phyloP scores from a whole-genome alignment of 2,888 invertebrate genomes.

The Aspidiotus rigidus region DNA sequence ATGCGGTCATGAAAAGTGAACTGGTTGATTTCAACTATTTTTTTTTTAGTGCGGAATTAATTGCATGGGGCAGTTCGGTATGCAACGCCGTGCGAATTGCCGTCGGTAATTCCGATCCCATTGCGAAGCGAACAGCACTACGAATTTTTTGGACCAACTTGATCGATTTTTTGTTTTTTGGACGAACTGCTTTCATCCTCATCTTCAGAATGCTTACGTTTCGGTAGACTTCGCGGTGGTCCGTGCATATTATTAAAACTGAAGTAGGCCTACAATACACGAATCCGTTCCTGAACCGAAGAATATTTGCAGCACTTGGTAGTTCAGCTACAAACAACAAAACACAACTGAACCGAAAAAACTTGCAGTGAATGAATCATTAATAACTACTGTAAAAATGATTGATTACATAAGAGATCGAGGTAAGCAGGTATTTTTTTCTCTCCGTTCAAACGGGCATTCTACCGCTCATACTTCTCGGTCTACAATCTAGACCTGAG shows the following conservation, averaged over 20 bases:
- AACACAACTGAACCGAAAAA: conserved; percentile 10
- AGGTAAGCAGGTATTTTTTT: conserved; percentile 13
- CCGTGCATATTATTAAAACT: conserved; percentile 5
- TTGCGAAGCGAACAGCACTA: too few relatives aligned
- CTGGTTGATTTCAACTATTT: too few relatives aligned
- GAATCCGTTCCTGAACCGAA: conserved; percentile 3
- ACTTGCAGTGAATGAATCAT: conserved; percentile 13
- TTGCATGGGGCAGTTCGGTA: too few relatives aligned
- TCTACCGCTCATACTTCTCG: too few relatives aligned
- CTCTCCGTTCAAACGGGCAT: too few relatives aligned
- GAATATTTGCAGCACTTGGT: conserved; percentile 7
- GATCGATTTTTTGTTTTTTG: conserved; percentile 7
- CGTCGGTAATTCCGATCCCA: too few relatives aligned
- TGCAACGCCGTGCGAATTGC: too few relatives aligned
- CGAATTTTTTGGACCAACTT: too few relatives aligned
- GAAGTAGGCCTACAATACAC: conserved; percentile 7
- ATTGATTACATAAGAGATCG: background rate
- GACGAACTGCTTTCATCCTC: background rate
- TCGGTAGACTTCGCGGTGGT: conserved; percentile 2
- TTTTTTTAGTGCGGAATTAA: too few relatives aligned
- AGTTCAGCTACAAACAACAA: background rate
- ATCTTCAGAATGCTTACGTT: conserved; percentile 1
- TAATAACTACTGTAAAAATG: conserved; percentile 10
- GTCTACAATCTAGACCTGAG: too few relatives aligned
- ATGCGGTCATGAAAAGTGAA: too few relatives aligned